phyloP scores from a whole-genome alignment of 2,888 invertebrate species.

The Seladonia tumulorum region DNA sequence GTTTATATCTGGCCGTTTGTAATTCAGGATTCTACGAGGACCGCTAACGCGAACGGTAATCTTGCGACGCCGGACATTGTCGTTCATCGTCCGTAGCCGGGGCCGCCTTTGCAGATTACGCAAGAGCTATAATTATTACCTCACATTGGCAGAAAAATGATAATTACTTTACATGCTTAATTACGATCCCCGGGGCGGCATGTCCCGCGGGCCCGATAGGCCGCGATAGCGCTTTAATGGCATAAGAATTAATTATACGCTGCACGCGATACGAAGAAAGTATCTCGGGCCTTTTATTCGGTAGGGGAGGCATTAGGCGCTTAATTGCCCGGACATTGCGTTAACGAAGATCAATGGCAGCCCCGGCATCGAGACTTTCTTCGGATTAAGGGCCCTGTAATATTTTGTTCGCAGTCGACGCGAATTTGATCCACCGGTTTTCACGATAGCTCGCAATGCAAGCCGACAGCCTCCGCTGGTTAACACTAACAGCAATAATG shows the following conservation, averaged over 20 bases:
- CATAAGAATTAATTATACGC: slow-evolving; percentile 61
- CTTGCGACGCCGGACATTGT: slow-evolving; percentile 72
- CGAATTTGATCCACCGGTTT: slow-evolving; percentile 21
- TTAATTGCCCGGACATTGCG: slow-evolving; percentile 55
- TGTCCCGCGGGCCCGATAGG: slow-evolving; percentile 28
- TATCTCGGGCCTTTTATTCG: slow-evolving; percentile 47
- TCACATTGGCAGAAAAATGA: slow-evolving; percentile 55
- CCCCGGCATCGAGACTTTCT: slow-evolving; percentile 6
- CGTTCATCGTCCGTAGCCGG: slow-evolving; percentile 77
- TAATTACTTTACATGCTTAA: slow-evolving; percentile 63
- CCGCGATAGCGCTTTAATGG: slow-evolving; percentile 58
- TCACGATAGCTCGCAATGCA: neutral
- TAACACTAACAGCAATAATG: neutral
- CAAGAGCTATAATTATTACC: slow-evolving; percentile 59
- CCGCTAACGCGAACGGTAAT: slow-evolving; percentile 74
- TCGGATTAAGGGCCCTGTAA: slow-evolving; percentile 19
- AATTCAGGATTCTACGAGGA: neutral
- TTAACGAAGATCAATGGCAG: slow-evolving; percentile 57
- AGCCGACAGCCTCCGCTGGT: neutral
- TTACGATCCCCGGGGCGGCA: slow-evolving; percentile 43
- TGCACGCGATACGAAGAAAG: slow-evolving; percentile 61
- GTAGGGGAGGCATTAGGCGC: slow-evolving; percentile 44
- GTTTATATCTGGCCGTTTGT: slow-evolving; percentile 1
- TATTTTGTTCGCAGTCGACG: slow-evolving; percentile 19
- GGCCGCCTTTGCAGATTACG: slow-evolving; percentile 48